A percentile compares a stretch with the other conserved stretches of the same genome.
These are phyloP conservation scores for Prietella phreatophila DNA, from an alignment of 2,113 vertebrate genomes.

Conservation along the genomic window DNA sequence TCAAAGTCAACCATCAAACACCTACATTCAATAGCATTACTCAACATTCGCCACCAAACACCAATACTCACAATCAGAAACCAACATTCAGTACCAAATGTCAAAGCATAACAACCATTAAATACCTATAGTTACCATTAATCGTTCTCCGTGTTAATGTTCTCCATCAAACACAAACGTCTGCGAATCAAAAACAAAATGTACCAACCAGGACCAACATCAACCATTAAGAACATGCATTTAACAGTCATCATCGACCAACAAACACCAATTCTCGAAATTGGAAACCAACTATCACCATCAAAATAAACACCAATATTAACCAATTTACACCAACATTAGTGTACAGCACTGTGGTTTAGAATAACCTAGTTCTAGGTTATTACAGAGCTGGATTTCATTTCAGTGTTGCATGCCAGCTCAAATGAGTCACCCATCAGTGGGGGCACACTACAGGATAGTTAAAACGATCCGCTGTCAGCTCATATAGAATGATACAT, in stretches of 20 bases:
- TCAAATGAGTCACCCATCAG: not conserved
- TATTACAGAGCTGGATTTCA: not conserved
- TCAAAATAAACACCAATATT: not conserved
- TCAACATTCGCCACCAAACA: not conserved
- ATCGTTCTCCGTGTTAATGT: not conserved
- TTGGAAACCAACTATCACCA: not conserved
- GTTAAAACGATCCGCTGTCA: slow-evolving; percentile 3
- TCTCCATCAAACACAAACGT: not conserved
- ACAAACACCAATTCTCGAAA: not conserved
- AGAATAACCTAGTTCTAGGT: too few species aligned
- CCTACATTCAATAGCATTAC: not conserved
- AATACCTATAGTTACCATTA: not conserved
- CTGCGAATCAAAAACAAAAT: not conserved
- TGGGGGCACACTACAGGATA: not conserved
- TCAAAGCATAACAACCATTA: not conserved
- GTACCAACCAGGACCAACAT: not conserved
- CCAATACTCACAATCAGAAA: not conserved
- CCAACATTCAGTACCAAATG: not conserved
- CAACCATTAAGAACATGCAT: not conserved
- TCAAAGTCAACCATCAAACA: not conserved
- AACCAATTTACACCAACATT: not conserved
- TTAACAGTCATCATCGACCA: not conserved
- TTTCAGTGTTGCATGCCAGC: not conserved
- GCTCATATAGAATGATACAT: slow-evolving; percentile 20
- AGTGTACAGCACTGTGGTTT: not conserved